Evolutionary conservation across 2,113 vertebrate species (phyloP), one percentile per base, ranked within the genome.

Genomic region (Monarcha castaneiventris): DNA sequence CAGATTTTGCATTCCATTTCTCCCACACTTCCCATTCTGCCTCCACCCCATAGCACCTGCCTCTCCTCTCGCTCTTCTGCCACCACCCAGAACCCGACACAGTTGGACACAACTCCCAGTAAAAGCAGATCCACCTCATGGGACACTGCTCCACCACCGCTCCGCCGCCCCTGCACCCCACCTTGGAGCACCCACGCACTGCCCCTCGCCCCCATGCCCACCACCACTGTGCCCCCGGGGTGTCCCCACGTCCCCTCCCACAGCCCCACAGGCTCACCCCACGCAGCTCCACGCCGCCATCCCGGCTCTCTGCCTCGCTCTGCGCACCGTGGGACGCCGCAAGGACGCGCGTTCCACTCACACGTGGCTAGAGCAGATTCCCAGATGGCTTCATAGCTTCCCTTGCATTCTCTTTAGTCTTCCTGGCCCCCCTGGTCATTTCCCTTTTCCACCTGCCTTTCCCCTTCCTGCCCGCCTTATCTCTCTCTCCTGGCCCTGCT

Each of bases 371-470:
- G 87, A 96, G 88, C 90, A 94, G 92, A 96, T 96, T 96, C 96
- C 96, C 93, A 96, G 90, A 95, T 96, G 96, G 94, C 94, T 92
- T 92, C 95, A 3, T 12, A 93, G 96, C 61, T 97, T 96, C 92
- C 94, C 92, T 64, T 96, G 93, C 58, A 96, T 96, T 97, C 89
- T 97, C 89, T 84, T 91, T 30, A 75, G 87, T 56, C 91, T 97
- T 97, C 96, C 96, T 95, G 94, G 72, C 64, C 93, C 55, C 75
- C 4, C 1, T 1, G 29, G 85, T 94, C 93, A 96, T 46, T 95
- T 96, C 96, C 95, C 93, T 92, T 95, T 96, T 95, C 92, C 86
- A 95, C 94, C 96, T 97, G 94, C 96, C 85, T 84, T 94, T 86
- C 54, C 85, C 76, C 90, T 96, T 90, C 88, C 93, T 83, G 90